Conservation (phyloP, 2,888 invertebrate genomes). For the Troides helena region DNA sequence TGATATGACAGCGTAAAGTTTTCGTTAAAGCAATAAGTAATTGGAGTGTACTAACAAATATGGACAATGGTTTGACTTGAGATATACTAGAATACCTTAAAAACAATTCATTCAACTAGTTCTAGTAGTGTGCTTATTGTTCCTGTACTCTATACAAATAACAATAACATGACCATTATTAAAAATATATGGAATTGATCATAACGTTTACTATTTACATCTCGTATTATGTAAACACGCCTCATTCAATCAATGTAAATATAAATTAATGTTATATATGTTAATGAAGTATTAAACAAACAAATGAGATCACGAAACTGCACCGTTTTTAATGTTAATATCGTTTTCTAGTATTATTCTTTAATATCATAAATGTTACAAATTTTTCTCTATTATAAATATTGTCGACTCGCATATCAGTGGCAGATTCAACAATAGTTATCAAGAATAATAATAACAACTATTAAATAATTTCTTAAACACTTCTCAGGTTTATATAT, state of each 20-base stretch:
- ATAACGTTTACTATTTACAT: constrained; percentile 14
- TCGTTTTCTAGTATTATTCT: not conserved
- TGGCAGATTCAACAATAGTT: too few species aligned
- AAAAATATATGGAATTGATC: constrained; percentile 5
- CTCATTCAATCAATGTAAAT: constrained; percentile 76
- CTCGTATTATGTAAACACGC: constrained; percentile 47
- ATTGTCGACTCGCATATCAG: too few species aligned
- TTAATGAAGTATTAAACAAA: constrained; percentile 26
- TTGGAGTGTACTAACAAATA: too few species aligned
- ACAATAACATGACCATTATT: not conserved
- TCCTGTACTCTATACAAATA: not conserved
- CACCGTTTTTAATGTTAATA: constrained; percentile 18
- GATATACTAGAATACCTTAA: too few species aligned
- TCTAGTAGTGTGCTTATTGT: too few species aligned
- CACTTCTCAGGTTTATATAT: too few species aligned
- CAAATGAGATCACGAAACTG: constrained; percentile 4
- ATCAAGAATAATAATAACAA: too few species aligned
- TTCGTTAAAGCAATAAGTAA: too few species aligned
- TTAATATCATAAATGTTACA: not conserved
- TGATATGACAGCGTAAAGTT: too few species aligned
- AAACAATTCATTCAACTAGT: too few species aligned
- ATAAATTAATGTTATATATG: constrained; percentile 34
- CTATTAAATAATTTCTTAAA: too few species aligned
- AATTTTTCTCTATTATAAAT: not conserved
- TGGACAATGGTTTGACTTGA: too few species aligned